Percentiles rank a stretch among this genome's conserved stretches.
Evolutionary conservation across 2,113 vertebrate genomes (phyloP).

Genomic region (Lasiurus borealis): DNA sequence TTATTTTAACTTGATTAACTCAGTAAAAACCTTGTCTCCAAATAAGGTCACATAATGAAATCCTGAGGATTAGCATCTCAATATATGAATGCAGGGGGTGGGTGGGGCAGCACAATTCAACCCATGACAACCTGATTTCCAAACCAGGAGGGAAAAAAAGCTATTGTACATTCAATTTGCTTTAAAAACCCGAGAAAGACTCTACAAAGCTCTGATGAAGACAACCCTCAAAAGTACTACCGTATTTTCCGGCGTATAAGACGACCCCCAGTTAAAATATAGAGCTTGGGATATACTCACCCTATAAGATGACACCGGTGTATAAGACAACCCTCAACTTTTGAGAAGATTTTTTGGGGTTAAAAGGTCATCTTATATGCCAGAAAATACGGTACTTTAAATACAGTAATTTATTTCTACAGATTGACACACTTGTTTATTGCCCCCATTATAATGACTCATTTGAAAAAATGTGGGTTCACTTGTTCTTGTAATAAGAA

Average conservation of each 20-base stretch:
- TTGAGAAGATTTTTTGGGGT: too few relatives aligned
- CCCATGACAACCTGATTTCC: background rate
- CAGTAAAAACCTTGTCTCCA: background rate
- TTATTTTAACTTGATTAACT: constrained; percentile 2
- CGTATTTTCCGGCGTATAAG: too few relatives aligned
- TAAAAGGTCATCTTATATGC: too few relatives aligned
- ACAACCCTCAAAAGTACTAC: background rate
- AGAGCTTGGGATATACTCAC: too few relatives aligned
- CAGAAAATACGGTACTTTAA: too few relatives aligned
- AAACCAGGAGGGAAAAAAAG: background rate
- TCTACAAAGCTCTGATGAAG: background rate
- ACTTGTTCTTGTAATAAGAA: background rate
- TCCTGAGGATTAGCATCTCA: background rate
- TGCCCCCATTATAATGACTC: background rate
- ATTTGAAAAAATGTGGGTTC: background rate
- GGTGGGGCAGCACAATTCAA: background rate
- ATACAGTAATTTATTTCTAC: background rate
- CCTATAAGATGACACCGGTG: too few relatives aligned
- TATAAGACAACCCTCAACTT: too few relatives aligned
- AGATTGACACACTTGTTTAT: background rate
- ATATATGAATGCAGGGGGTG: background rate
- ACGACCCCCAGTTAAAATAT: too few relatives aligned
- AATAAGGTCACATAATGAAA: background rate
- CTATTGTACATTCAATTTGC: background rate
- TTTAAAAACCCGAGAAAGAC: background rate